These are phyloP conservation scores for Eueremaeus valkanovi DNA, from an alignment of 2,888 invertebrate genomes.

Conservation along the genomic window DNA sequence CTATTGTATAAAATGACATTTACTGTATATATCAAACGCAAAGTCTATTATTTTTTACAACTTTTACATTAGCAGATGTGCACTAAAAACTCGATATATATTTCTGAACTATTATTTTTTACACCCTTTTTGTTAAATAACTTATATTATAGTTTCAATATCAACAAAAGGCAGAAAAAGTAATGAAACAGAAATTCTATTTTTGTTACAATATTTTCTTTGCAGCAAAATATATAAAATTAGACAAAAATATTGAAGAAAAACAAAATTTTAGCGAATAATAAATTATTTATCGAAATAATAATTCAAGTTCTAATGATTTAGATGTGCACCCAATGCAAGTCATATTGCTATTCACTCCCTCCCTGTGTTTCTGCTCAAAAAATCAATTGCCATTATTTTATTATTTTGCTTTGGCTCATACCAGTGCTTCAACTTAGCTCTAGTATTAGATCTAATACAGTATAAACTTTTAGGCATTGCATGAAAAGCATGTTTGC, in stretches of 20 bases:
- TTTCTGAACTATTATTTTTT: not conserved
- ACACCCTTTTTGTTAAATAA: not conserved
- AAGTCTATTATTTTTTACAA: conserved; percentile 25
- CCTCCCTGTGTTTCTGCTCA: not conserved
- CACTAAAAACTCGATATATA: not conserved
- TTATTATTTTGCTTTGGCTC: conserved; percentile 12
- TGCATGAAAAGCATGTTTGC: not conserved
- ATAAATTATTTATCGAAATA: conserved; percentile 4
- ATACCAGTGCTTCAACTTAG: not conserved
- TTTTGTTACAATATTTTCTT: not conserved
- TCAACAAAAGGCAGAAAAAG: not conserved
- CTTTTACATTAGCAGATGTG: conserved; percentile 31
- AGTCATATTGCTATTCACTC: not conserved
- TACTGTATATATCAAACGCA: conserved; percentile 18
- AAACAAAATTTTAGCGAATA: not conserved
- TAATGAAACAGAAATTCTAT: not conserved
- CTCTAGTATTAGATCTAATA: conserved; percentile 3
- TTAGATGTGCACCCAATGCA: conserved; percentile 8
- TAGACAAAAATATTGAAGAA: too few relatives aligned
- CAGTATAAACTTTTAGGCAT: too few relatives aligned
- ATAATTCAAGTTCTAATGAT: conserved; percentile 22
- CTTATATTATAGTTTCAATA: conserved; percentile 11
- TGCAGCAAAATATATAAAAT: not conserved
- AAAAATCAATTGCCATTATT: conserved; percentile 33
- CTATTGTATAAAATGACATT: conserved; percentile 32